Conservation (phyloP, 2,797 vertebrate species). For the Arctocebus calabarensis region DNA sequence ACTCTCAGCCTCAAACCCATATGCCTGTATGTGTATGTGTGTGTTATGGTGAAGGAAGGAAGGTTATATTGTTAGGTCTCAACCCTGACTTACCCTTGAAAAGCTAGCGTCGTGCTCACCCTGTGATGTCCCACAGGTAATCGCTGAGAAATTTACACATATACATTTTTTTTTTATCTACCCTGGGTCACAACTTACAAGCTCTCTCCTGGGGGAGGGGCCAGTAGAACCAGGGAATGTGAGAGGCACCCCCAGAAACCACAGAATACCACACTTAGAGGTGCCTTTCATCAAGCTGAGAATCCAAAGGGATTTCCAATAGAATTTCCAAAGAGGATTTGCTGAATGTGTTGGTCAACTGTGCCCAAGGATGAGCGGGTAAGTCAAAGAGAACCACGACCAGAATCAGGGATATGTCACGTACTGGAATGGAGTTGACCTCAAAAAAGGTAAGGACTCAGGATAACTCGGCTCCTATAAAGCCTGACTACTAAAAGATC, state of each 20-base stretch:
- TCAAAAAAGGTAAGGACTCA: neutral
- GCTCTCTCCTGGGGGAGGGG: too few relatives aligned
- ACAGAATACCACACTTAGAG: neutral
- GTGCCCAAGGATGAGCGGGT: neutral
- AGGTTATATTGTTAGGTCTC: neutral
- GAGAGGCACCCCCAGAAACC: neutral
- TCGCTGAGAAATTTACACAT: fast-evolving
- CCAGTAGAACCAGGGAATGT: neutral
- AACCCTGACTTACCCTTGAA: neutral
- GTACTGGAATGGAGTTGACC: neutral
- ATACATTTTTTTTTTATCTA: neutral
- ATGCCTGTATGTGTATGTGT: fast-evolving
- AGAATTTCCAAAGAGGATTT: neutral
- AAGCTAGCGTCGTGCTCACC: neutral
- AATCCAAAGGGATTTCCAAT: neutral
- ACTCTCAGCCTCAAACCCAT: too few relatives aligned
- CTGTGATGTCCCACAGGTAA: neutral
- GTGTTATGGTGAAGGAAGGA: neutral
- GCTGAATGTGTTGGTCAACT: neutral
- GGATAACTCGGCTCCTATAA: neutral
- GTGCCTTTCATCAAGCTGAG: neutral
- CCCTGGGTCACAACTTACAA: neutral
- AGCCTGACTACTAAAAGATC: neutral
- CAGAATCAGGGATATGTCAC: neutral
- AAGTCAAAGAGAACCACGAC: neutral